Evolutionary conservation across 2,113 vertebrate species (phyloP).

Genomic region (Alethe diademata): DNA sequence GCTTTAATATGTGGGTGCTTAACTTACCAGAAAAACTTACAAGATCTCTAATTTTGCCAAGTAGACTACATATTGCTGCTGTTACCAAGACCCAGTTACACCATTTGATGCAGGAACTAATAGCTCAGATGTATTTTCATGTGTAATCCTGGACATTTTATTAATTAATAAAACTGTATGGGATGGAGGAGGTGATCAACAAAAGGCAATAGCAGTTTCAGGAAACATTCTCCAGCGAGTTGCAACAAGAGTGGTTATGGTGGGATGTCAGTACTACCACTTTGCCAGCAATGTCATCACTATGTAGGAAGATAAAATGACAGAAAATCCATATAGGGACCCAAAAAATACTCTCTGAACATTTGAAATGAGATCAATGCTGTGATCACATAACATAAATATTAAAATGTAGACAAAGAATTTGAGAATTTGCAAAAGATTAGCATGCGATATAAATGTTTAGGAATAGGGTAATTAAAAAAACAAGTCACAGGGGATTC

Average conservation of each 20-base stretch:
- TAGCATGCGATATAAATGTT: background rate
- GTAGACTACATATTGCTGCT: background rate
- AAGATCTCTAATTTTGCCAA: background rate
- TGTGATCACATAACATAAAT: rapidly evolving
- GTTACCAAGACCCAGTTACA: background rate
- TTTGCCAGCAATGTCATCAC: background rate
- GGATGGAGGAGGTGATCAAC: background rate
- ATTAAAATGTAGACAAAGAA: background rate
- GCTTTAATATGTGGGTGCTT: background rate
- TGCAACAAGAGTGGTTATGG: background rate
- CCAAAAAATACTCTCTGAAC: background rate
- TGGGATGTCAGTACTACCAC: background rate
- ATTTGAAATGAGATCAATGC: background rate
- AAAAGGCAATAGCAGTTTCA: background rate
- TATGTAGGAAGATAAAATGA: background rate
- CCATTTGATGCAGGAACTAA: background rate
- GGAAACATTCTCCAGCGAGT: background rate
- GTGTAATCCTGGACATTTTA: background rate
- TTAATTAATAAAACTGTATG: background rate
- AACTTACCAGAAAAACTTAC: background rate
- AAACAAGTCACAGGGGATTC: background rate
- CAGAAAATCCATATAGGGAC: background rate
- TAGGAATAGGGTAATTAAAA: background rate
- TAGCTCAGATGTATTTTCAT: background rate
- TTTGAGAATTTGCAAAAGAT: background rate